Evolutionary conservation across 2,113 vertebrate genomes (phyloP).

Genomic region (Chrysochloris asiatica): DNA sequence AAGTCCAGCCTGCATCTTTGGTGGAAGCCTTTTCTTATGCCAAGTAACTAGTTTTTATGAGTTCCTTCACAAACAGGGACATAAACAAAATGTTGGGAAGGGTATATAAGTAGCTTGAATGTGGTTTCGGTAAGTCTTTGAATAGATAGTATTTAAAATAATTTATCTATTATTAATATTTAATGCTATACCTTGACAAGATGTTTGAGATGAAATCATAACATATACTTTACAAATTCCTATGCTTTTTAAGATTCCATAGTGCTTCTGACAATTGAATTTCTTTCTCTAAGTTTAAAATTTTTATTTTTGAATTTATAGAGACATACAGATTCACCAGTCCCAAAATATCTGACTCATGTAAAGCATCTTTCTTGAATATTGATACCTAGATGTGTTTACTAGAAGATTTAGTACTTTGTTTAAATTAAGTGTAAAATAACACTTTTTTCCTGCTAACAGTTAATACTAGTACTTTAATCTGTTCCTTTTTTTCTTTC

Average conservation of each 20-base stretch:
- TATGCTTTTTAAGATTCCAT: neutral
- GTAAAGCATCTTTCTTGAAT: neutral
- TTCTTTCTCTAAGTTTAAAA: neutral
- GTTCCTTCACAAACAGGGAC: neutral
- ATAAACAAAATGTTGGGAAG: neutral
- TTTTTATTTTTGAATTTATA: neutral
- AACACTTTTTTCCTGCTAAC: neutral
- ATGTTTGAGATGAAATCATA: neutral
- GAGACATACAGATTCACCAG: neutral
- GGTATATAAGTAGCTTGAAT: neutral
- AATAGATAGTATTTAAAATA: neutral
- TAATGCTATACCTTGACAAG: neutral
- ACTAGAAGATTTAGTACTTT: constrained; percentile 1
- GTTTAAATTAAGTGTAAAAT: constrained; percentile 22
- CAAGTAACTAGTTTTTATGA: too few species aligned
- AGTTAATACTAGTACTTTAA: constrained; percentile 3
- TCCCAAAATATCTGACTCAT: neutral
- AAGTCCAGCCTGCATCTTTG: too few species aligned
- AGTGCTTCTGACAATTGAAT: neutral
- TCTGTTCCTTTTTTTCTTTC: neutral
- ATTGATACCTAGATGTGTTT: neutral
- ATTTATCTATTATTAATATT: constrained; percentile 9
- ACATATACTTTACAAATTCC: neutral
- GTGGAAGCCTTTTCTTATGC: too few species aligned
- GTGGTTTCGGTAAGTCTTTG: neutral